These are phyloP conservation scores for Stenichneumon culpator DNA, from an alignment of 2,888 invertebrate species.

Conservation along the genomic window DNA sequence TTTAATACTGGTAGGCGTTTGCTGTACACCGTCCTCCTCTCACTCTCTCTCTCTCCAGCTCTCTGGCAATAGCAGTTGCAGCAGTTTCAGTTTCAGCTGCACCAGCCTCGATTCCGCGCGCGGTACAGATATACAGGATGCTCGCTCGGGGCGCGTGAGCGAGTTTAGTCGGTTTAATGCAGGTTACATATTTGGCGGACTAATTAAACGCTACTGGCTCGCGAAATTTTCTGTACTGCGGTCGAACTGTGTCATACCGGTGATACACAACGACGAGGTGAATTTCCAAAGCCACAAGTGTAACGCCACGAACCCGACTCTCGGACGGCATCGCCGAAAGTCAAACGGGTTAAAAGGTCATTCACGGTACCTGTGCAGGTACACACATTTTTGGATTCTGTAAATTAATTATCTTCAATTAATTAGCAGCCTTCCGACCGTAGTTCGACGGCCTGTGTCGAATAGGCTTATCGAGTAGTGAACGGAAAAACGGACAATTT, in stretches of 20 bases:
- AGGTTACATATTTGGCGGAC: constrained; percentile 68
- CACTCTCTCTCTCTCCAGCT: neutral
- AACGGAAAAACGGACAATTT: too few species aligned
- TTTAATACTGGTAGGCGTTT: constrained; percentile 44
- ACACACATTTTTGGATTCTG: neutral
- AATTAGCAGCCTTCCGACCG: neutral
- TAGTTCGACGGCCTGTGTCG: too few species aligned
- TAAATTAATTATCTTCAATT: constrained; percentile 33
- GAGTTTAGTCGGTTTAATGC: constrained; percentile 62
- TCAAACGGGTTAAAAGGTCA: constrained; percentile 32
- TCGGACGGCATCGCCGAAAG: constrained; percentile 20
- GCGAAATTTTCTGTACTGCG: constrained; percentile 64
- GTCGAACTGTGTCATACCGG: constrained; percentile 66
- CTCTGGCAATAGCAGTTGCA: constrained; percentile 33
- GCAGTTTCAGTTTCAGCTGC: constrained; percentile 50
- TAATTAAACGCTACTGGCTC: constrained; percentile 67
- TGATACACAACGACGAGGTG: constrained; percentile 41
- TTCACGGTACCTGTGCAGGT: neutral
- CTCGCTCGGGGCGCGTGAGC: constrained; percentile 31
- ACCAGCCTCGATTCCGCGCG: constrained; percentile 32
- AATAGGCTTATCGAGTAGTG: too few species aligned
- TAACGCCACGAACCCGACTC: constrained; percentile 45
- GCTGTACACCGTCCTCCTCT: neutral
- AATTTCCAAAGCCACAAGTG: constrained; percentile 57
- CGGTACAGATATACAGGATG: neutral